phyloP scores from a whole-genome alignment of 1,140 invertebrate genomes.

The Solen grandis region DNA sequence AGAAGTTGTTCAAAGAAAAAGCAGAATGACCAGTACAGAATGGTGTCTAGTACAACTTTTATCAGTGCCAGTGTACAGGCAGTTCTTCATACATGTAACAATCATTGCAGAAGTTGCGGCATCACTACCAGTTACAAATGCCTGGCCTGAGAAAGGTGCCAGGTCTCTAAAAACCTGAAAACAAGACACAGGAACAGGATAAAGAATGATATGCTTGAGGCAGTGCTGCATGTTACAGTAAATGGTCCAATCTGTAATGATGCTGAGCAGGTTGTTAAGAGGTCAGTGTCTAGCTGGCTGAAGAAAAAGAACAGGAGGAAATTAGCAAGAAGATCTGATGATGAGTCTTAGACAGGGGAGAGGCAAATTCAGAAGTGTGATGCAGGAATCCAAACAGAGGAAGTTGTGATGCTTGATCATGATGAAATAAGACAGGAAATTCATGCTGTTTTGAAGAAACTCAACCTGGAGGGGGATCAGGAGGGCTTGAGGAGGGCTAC shows the following conservation, averaged over 20 bases:
- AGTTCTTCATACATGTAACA: not conserved
- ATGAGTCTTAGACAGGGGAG: not conserved
- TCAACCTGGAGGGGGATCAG: too few species aligned
- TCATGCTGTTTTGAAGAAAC: too few species aligned
- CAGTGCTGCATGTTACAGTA: slow-evolving; percentile 15
- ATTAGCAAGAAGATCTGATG: not conserved
- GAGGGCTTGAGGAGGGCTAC: too few species aligned
- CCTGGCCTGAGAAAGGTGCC: slow-evolving; percentile 10
- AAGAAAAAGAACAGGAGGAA: not conserved
- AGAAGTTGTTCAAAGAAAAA: not conserved
- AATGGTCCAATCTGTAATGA: not conserved
- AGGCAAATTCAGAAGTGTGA: too few species aligned
- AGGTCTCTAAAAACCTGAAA: slow-evolving; percentile 3
- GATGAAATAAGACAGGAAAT: too few species aligned
- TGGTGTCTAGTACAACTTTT: not conserved
- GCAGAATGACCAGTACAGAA: not conserved
- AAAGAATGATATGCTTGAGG: slow-evolving; percentile 25
- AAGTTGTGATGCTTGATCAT: too few species aligned
- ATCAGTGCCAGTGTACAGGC: not conserved
- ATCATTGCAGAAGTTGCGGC: slow-evolving; percentile 2
- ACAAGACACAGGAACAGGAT: slow-evolving; percentile 5
- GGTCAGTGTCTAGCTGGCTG: not conserved
- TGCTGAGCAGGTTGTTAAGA: not conserved
- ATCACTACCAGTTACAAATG: slow-evolving; percentile 19
- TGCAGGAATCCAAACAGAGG: not conserved